These are phyloP conservation scores for Lepidonotus clava DNA, from an alignment of 2,888 invertebrate species.

Conservation along the genomic window DNA sequence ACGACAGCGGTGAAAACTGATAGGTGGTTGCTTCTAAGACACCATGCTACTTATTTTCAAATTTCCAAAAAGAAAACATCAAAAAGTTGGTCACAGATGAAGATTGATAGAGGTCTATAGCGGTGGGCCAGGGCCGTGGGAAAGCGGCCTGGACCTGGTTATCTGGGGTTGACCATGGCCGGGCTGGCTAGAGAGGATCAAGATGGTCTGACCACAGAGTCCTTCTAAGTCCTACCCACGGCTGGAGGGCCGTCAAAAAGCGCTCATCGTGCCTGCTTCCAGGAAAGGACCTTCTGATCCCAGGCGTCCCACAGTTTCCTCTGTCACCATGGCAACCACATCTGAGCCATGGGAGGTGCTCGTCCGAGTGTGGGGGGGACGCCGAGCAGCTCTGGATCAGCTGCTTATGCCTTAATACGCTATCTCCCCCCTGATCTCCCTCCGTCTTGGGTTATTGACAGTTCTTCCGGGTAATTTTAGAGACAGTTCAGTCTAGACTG, in stretches of 20 bases:
- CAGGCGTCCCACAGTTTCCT: neutral
- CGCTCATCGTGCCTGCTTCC: neutral
- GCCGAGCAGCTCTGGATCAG: too few species aligned
- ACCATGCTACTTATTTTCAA: too few species aligned
- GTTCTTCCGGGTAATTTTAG: too few species aligned
- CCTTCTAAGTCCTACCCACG: neutral
- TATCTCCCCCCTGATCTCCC: too few species aligned
- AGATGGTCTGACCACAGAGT: neutral
- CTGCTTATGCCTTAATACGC: too few species aligned
- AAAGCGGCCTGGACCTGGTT: neutral
- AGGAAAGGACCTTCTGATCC: constrained; percentile 20
- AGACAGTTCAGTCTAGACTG: too few species aligned
- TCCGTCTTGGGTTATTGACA: too few species aligned
- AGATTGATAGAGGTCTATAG: neutral
- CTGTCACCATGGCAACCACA: constrained; percentile 6
- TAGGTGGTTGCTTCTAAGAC: too few species aligned
- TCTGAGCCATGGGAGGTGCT: constrained; percentile 19
- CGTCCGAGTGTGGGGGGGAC: neutral
- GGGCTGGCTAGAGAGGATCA: neutral
- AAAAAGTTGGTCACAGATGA: neutral
- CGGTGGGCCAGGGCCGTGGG: neutral
- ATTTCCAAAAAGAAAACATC: neutral
- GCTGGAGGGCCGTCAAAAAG: neutral
- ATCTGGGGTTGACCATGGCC: neutral
- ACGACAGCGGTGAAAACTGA: too few species aligned